Evolutionary conservation across 2,113 vertebrate species (phyloP).

Genomic region (Spea multiplicata): DNA sequence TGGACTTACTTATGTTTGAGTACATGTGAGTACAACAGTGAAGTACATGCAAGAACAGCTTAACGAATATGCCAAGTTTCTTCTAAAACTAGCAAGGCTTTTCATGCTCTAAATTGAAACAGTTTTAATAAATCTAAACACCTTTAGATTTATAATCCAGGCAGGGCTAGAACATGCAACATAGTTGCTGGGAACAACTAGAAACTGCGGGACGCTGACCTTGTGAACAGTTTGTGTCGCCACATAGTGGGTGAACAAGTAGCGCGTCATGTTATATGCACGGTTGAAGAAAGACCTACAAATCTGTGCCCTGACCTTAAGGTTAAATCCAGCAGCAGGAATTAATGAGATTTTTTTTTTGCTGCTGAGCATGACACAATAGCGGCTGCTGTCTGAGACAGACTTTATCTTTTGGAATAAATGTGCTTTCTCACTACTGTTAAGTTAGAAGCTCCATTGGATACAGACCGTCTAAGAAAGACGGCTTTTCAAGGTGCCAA

Average conservation of each 20-base stretch:
- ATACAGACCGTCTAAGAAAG: too few relatives aligned
- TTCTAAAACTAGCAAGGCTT: too few relatives aligned
- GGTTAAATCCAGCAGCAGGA: conserved; percentile 44
- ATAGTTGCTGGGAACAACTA: conserved; percentile 17
- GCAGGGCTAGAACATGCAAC: conserved; percentile 23
- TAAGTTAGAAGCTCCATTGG: too few relatives aligned
- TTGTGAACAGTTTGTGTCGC: conserved; percentile 33
- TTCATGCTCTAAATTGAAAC: too few relatives aligned
- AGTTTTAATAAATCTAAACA: too few relatives aligned
- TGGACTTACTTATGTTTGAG: conserved; percentile 22
- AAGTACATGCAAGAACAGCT: too few relatives aligned
- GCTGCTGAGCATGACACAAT: conserved; percentile 24
- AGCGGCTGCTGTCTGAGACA: conserved; percentile 19
- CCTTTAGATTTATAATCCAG: conserved; percentile 15
- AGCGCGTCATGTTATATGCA: conserved; percentile 28
- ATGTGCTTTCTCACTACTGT: too few relatives aligned
- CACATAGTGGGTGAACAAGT: conserved; percentile 27
- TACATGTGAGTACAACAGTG: too few relatives aligned
- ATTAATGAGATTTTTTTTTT: conserved; percentile 37
- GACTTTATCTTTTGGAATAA: conserved; percentile 14
- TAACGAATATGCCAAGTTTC: too few relatives aligned
- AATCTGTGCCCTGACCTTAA: conserved; percentile 31
- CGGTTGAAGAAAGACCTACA: conserved; percentile 27
- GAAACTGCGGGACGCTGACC: conserved; percentile 26
- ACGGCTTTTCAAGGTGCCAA: too few relatives aligned